phyloP scores from a whole-genome alignment of 2,888 invertebrate genomes.

The Schizotus pectinicornis region DNA sequence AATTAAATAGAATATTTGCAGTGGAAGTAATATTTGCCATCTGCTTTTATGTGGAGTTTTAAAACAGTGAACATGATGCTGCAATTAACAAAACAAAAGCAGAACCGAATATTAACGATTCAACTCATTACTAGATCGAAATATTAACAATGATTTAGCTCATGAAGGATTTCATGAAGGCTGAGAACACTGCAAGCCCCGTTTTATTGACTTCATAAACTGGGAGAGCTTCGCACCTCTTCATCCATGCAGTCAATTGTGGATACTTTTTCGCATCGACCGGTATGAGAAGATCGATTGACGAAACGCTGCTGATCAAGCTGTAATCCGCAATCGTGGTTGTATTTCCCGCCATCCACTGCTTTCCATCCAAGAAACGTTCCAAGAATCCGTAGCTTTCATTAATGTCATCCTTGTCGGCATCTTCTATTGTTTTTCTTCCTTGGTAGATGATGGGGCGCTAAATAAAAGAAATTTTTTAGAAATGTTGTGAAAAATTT shows the following conservation, averaged over 20 bases:
- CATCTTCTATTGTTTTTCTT: slow-evolving; percentile 21
- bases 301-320: slow-evolving; percentile 33
- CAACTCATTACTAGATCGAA: too few species aligned
- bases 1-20: too few species aligned
- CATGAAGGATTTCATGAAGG: too few species aligned
- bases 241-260: slow-evolving; percentile 46
- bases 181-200: background rate
- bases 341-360: slow-evolving; percentile 61
- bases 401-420: slow-evolving; percentile 10
- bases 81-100: too few species aligned
- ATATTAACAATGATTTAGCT: too few species aligned
- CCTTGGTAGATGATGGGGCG: slow-evolving; percentile 33
- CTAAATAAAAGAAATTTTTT: slow-evolving; percentile 23
- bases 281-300: slow-evolving; percentile 25
- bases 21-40: too few species aligned
- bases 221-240: slow-evolving; percentile 42
- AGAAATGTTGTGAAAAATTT: background rate
- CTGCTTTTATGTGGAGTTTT: too few species aligned
- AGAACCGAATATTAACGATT: too few species aligned
- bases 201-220: slow-evolving; percentile 12
- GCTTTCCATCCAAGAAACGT: slow-evolving; percentile 45
- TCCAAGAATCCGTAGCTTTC: slow-evolving; percentile 25
- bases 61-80: too few species aligned
- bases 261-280: slow-evolving; percentile 46
- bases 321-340: slow-evolving; percentile 43